These are phyloP conservation scores for Ostrea denselamellosa DNA, from an alignment of 1,140 invertebrate genomes.

Conservation along the genomic window DNA sequence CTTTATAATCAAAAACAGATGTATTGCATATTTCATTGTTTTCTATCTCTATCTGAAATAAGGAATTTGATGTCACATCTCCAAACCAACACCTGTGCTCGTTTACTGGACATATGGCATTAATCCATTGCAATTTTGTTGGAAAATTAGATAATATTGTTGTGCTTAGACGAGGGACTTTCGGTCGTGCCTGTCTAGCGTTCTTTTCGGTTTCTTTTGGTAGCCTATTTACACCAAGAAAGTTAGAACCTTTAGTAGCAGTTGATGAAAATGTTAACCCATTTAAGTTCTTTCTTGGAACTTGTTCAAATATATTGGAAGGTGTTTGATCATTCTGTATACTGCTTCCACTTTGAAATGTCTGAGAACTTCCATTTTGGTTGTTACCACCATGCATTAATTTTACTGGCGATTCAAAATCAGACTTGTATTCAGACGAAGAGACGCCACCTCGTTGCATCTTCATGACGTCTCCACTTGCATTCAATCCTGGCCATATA, in stretches of 20 bases:
- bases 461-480: neutral
- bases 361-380: neutral
- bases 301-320: conserved; percentile 24
- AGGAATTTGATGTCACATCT: conserved; percentile 28
- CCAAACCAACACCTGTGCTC: conserved; percentile 1
- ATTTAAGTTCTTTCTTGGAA: conserved; percentile 15
- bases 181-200: neutral
- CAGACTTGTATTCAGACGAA: neutral
- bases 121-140: conserved; percentile 35
- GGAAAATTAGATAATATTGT: neutral
- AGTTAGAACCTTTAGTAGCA: conserved; percentile 9
- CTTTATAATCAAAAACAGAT: conserved; percentile 15
- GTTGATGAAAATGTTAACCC: conserved; percentile 9
- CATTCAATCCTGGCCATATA: conserved; percentile 19
- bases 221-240: conserved; percentile 25
- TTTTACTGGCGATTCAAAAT: neutral
- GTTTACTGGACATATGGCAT: conserved; percentile 12
- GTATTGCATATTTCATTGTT: neutral
- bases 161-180: neutral
- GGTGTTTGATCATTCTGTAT: neutral
- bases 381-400: neutral
- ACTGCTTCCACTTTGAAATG: neutral
- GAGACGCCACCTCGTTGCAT: neutral
- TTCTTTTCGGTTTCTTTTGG: conserved; percentile 14
- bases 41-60: neutral